phyloP scores from a whole-genome alignment of 2,888 invertebrate species.

The Scaptomyza parva region DNA sequence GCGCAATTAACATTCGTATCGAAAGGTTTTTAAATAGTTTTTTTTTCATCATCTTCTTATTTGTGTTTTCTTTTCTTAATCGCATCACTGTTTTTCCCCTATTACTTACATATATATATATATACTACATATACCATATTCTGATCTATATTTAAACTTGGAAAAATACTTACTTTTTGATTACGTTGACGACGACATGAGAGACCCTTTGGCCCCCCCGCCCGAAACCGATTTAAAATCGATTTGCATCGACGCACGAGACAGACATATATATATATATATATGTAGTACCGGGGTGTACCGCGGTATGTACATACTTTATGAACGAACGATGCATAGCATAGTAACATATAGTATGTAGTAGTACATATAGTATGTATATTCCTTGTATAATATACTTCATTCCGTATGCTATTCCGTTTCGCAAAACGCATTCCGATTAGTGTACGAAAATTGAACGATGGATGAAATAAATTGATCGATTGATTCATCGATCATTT shows the following conservation, averaged over 20 bases:
- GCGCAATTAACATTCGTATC: background rate
- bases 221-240: slow-evolving; percentile 8
- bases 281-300: slow-evolving; percentile 12
- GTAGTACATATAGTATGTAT: background rate
- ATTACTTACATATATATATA: background rate
- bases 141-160: slow-evolving; percentile 13
- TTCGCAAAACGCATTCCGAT: slow-evolving; percentile 31
- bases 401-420: slow-evolving; percentile 46
- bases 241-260: slow-evolving; percentile 27
- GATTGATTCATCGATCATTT: slow-evolving; percentile 11
- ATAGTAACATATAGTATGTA: slow-evolving; percentile 1
- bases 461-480: slow-evolving; percentile 6
- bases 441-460: slow-evolving; percentile 1
- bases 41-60: too few species aligned
- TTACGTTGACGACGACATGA: slow-evolving; percentile 19
- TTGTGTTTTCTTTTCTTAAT: background rate
- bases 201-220: slow-evolving; percentile 27
- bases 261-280: slow-evolving; percentile 1
- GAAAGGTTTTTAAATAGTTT: background rate
- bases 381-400: slow-evolving; percentile 7
- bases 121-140: background rate
- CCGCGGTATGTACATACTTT: background rate
- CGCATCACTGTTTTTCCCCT: background rate
- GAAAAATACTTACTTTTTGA: slow-evolving; percentile 13
- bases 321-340: slow-evolving; percentile 6